Percentiles rank a stretch among this genome's conserved stretches.
Conservation (phyloP, 2,797 vertebrate species). For the Lates japonicus region DNA sequence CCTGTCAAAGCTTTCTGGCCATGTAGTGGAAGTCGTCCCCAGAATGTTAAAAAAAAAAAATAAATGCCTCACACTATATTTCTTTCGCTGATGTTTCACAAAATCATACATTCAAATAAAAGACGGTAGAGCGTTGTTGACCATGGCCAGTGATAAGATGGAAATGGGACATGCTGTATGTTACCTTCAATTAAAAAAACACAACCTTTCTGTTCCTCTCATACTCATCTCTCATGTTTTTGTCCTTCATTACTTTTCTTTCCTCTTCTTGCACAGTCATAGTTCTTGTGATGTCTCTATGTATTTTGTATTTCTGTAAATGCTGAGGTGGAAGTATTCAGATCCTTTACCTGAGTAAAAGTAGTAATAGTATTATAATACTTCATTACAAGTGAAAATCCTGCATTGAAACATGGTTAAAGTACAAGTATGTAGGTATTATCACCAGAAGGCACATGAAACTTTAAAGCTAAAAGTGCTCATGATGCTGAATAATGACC, state of each 20-base stretch:
- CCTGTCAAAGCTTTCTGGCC: conserved; percentile 41
- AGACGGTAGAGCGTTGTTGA: not conserved
- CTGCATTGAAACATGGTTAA: not conserved
- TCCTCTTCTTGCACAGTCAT: not conserved
- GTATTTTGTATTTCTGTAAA: not conserved
- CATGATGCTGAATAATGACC: not conserved
- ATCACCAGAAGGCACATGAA: not conserved
- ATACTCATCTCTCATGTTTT: not conserved
- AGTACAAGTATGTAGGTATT: too few species aligned
- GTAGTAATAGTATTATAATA: not conserved
- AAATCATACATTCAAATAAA: not conserved
- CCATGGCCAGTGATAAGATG: not conserved
- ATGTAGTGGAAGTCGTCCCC: conserved; percentile 14
- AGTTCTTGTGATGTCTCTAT: conserved; percentile 2
- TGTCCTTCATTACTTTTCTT: not conserved
- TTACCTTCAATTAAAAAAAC: not conserved
- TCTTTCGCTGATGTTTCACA: not conserved
- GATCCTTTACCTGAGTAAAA: not conserved
- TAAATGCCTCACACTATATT: conserved; percentile 1
- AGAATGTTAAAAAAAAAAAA: not conserved
- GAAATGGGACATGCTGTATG: not conserved
- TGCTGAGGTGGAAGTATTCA: rapidly evolving
- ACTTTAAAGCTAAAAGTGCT: not conserved
- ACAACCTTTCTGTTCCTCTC: not conserved
- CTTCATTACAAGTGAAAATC: not conserved